A percentile compares a stretch with the other conserved stretches of the same genome.
Evolutionary conservation across 2,113 vertebrate species (phyloP).

Genomic region (human (Homo sapiens)): DNA sequence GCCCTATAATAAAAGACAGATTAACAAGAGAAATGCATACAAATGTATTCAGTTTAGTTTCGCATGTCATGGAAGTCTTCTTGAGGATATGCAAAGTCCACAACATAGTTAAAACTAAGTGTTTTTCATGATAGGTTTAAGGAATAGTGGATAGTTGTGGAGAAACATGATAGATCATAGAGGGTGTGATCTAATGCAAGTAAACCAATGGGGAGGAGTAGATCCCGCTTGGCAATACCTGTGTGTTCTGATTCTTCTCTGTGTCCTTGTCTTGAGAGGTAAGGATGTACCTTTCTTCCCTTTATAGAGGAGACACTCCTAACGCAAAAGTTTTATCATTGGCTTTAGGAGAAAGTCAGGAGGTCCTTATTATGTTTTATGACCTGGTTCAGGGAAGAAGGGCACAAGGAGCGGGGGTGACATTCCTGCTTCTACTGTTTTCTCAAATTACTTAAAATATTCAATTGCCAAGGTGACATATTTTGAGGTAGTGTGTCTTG

Average conservation of each 20-base stretch:
- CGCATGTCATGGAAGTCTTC: background rate
- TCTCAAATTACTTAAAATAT: background rate
- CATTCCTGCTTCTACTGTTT: background rate
- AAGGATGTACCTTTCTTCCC: background rate
- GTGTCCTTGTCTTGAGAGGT: background rate
- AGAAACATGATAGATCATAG: background rate
- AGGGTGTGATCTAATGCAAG: background rate
- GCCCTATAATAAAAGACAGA: background rate
- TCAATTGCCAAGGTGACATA: background rate
- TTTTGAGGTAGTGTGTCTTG: background rate
- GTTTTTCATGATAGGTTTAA: background rate
- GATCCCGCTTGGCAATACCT: background rate
- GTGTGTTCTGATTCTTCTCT: background rate
- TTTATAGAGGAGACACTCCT: background rate
- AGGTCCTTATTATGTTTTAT: background rate
- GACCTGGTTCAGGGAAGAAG: background rate
- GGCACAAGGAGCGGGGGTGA: background rate
- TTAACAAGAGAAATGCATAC: background rate
- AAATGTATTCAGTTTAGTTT: background rate
- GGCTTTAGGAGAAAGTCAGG: background rate
- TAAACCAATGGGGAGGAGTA: too few relatives aligned
- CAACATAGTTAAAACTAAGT: background rate
- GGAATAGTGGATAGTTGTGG: background rate
- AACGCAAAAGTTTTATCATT: background rate
- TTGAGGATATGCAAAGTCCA: background rate